Evolutionary conservation across 1,140 invertebrate genomes (phyloP).

Genomic region (Odontomachus brunneus): DNA sequence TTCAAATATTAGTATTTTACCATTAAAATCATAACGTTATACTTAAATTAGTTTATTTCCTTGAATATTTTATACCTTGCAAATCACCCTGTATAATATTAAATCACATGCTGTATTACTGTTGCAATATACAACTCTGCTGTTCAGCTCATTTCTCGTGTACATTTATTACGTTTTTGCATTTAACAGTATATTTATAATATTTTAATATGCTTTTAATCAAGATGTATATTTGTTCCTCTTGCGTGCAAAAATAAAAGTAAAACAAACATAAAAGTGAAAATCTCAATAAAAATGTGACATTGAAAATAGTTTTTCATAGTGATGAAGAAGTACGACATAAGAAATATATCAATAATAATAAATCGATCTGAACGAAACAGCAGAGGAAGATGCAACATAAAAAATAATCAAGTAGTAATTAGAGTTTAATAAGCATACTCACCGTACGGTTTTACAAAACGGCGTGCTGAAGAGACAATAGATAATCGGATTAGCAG

Average conservation of each 20-base stretch:
- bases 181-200: background rate
- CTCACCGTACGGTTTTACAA: slow-evolving; percentile 94
- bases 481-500: slow-evolving; percentile 97
- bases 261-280: no score
- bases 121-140: background rate
- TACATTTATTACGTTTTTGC: background rate
- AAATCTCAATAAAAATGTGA: no score
- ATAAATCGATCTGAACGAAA: background rate
- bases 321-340: no score
- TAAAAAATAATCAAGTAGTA: background rate
- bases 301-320: no score
- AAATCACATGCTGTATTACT: background rate
- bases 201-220: background rate
- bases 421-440: slow-evolving; percentile 27
- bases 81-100: background rate
- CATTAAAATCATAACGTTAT: background rate
- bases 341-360: no score
- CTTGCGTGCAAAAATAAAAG: background rate
- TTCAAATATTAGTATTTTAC: background rate
- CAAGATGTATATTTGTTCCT: background rate
- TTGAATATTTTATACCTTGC: no score
- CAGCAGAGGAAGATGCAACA: background rate
- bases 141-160: background rate
- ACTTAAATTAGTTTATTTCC: background rate
- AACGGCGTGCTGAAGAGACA: slow-evolving; percentile 96